Conservation (phyloP, 2,113 vertebrate genomes). For the Muntiacus muntjak region DNA sequence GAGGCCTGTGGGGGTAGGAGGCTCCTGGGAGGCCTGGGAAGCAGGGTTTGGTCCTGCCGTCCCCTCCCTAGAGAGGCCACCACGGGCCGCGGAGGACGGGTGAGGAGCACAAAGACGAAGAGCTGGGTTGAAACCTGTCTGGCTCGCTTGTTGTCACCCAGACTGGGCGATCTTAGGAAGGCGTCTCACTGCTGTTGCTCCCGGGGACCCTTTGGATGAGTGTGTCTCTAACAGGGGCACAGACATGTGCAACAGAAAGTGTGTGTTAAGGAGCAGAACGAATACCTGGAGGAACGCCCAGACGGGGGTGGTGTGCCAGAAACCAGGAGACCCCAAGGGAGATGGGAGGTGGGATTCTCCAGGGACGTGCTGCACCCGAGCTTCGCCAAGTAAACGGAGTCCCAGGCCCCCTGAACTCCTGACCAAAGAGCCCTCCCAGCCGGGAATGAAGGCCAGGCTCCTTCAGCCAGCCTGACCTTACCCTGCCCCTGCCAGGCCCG, state of each 20-base stretch:
- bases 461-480: neutral
- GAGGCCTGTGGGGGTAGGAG: neutral
- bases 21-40: neutral
- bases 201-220: too few species aligned
- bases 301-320: neutral
- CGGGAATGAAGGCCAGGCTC: neutral
- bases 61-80: neutral
- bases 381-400: neutral
- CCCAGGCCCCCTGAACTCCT: neutral
- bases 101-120: neutral
- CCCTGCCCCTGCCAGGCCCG: neutral
- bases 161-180: neutral
- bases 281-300: neutral
- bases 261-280: neutral
- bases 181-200: neutral
- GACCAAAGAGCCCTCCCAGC: neutral
- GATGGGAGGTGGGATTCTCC: neutral
- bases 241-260: neutral
- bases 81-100: accelerated
- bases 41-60: neutral
- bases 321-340: too few species aligned
- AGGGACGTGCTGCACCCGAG: neutral
- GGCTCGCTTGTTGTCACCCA: neutral
- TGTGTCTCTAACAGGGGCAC: neutral
- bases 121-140: neutral